A percentile compares a stretch with the other conserved stretches of the same genome.
These are phyloP conservation scores for Drosophila hydei DNA, from an alignment of 1,140 invertebrate genomes.

Conservation along the genomic window DNA sequence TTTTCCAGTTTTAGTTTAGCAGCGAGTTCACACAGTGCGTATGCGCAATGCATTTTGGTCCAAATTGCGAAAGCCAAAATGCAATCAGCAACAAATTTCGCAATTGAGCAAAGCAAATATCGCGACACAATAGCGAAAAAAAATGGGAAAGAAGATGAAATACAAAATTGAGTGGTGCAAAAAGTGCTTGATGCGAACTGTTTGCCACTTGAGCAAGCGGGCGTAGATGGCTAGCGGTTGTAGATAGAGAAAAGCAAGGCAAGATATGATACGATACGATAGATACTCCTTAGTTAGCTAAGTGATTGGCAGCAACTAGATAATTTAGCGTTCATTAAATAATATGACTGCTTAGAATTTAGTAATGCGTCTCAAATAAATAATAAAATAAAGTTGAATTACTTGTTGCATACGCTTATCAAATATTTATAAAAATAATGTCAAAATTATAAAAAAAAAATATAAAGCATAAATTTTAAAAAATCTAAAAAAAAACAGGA, in stretches of 20 bases:
- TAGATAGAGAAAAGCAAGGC: background rate
- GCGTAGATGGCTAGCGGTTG: background rate
- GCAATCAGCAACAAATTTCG: slow-evolving; percentile 46
- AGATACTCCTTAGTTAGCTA: slow-evolving; percentile 3
- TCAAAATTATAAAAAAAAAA: no score
- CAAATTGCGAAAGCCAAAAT: slow-evolving; percentile 31
- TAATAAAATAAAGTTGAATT: no score
- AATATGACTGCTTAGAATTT: no score
- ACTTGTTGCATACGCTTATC: no score
- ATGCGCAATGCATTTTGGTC: slow-evolving; percentile 45
- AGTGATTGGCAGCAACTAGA: no score
- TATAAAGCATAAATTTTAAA: no score
- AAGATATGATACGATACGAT: background rate
- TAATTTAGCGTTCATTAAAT: no score
- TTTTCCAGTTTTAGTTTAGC: slow-evolving; percentile 32
- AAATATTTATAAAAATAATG: no score
- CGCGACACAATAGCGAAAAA: background rate
- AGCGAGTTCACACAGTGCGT: slow-evolving; percentile 31
- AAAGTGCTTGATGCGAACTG: slow-evolving; percentile 39
- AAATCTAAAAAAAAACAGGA: no score
- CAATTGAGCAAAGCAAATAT: slow-evolving; percentile 20
- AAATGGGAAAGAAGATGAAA: slow-evolving; percentile 1
- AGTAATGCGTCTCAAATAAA: no score
- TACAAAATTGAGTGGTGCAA: slow-evolving; percentile 27
- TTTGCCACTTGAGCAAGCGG: slow-evolving; percentile 21